phyloP scores from a whole-genome alignment of 1,140 invertebrate species.

The Batillaria attramentaria region DNA sequence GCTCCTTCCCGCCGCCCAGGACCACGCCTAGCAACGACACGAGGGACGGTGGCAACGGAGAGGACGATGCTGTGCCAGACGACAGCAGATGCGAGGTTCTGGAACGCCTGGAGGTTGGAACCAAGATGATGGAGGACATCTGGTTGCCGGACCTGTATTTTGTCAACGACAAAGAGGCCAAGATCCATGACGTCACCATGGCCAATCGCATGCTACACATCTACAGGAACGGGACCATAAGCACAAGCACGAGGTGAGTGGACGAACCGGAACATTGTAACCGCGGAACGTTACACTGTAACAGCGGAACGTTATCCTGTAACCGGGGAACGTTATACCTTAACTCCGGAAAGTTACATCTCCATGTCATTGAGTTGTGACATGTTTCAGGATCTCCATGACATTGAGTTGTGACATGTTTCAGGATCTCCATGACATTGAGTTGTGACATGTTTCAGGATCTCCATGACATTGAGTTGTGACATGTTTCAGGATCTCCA shows the following conservation, averaged over 20 bases:
- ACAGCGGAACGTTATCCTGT: background rate
- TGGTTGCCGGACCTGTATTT: conserved; percentile 82
- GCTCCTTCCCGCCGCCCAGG: background rate
- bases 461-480: conserved; percentile 75
- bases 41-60: background rate
- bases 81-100: background rate
- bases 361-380: background rate
- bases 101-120: conserved; percentile 75
- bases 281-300: background rate
- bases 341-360: background rate
- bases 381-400: background rate
- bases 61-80: background rate
- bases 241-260: conserved; percentile 72
- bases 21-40: conserved; percentile 1
- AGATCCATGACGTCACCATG: conserved; percentile 68
- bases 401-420: background rate
- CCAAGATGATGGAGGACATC: conserved; percentile 84
- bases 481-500: conserved; percentile 90
- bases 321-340: background rate
- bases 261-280: background rate
- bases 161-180: conserved; percentile 78
- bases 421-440: background rate
- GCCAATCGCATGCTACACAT: conserved; percentile 79
- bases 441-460: too few relatives aligned
- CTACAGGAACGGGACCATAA: conserved; percentile 76